Conservation (phyloP, 2,888 invertebrate species). For the Machimus rusticus region DNA sequence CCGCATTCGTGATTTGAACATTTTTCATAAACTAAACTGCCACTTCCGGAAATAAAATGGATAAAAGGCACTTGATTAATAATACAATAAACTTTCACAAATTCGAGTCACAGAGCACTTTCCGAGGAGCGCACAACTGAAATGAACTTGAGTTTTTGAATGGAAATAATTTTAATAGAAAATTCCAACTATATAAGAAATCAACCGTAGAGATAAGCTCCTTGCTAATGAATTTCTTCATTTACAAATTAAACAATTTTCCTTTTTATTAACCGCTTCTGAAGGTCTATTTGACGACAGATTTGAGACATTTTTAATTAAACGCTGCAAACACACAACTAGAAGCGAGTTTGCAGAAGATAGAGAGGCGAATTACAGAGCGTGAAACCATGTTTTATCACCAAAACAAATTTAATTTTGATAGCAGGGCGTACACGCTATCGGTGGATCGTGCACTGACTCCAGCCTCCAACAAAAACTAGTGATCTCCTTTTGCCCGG, state of each 20-base stretch:
- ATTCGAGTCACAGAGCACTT: not conserved
- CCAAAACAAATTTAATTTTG: slow-evolving; percentile 5
- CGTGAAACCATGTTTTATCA: slow-evolving; percentile 2
- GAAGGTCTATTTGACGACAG: not conserved
- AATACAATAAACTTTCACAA: not conserved
- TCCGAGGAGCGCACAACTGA: not conserved
- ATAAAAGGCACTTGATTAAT: not conserved
- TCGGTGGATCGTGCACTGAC: not conserved
- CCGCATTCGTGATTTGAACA: slow-evolving; percentile 60
- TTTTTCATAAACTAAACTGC: slow-evolving; percentile 50
- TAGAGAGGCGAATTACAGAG: not conserved
- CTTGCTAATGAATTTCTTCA: not conserved
- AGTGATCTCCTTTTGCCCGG: not conserved
- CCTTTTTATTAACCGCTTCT: slow-evolving; percentile 4
- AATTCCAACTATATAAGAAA: not conserved
- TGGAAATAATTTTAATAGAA: slow-evolving; percentile 24
- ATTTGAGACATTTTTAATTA: slow-evolving; percentile 21
- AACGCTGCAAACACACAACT: not conserved
- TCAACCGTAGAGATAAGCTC: not conserved
- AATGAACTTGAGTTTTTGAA: slow-evolving; percentile 21
- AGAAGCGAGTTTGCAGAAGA: slow-evolving; percentile 10
- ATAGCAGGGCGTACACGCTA: not conserved
- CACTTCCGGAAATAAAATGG: slow-evolving; percentile 5
- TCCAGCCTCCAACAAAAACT: not conserved
- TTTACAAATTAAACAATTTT: slow-evolving; percentile 2